phyloP scores from a whole-genome alignment of 2,797 vertebrate genomes.

The Anguilla pacifica region DNA sequence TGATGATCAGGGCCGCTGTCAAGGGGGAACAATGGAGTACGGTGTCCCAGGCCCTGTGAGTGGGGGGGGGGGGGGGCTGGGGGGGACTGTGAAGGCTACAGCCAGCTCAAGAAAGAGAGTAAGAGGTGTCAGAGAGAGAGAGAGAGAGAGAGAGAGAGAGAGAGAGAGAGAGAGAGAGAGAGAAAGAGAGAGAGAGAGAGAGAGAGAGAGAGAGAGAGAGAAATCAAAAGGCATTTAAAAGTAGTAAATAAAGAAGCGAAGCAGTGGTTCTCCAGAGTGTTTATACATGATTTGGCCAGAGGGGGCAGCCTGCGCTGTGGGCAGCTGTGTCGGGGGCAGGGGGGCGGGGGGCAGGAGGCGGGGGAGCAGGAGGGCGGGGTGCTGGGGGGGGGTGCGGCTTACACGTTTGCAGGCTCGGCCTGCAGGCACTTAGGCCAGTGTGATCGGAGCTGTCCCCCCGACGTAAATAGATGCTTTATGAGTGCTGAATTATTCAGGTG shows the following conservation, averaged over 20 bases:
- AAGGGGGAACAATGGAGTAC: too few species aligned
- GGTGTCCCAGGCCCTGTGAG: too few species aligned
- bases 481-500: conserved; percentile 17
- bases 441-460: not conserved
- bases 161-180: too few species aligned
- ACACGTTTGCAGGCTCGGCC: not conserved
- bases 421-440: not conserved
- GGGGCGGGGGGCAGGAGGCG: too few species aligned
- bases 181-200: too few species aligned
- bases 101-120: not conserved
- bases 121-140: too few species aligned
- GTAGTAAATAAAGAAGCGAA: not conserved
- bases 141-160: too few species aligned
- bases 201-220: too few species aligned
- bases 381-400: not conserved
- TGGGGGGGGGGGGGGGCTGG: too few species aligned
- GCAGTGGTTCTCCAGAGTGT: not conserved
- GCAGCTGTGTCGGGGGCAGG: not conserved
- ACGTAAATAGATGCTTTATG: conserved; percentile 17
- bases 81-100: too few species aligned
- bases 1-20: too few species aligned
- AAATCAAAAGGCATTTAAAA: not conserved
- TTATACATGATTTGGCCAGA: not conserved
- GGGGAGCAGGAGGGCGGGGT: not conserved
- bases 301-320: not conserved